phyloP scores from a whole-genome alignment of 2,888 invertebrate species.

The Cheiracanthium punctorium region DNA sequence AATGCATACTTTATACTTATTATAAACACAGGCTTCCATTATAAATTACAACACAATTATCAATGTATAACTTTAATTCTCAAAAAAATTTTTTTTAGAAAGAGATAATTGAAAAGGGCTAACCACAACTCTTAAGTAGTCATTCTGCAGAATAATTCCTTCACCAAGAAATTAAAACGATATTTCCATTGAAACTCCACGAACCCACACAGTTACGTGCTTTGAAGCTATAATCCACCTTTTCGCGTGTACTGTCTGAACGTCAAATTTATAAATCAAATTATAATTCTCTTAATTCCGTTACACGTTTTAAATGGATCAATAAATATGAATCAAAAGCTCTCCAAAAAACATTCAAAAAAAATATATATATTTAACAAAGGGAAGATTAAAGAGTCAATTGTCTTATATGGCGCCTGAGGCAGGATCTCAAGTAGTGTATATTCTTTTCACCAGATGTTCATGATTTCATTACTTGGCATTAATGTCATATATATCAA shows the following conservation, averaged over 20 bases:
- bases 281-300: not conserved
- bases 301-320: conserved; percentile 10
- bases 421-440: not conserved
- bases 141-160: not conserved
- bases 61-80: no score
- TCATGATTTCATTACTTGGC: conserved; percentile 11
- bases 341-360: not conserved
- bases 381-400: not conserved
- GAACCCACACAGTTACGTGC: not conserved
- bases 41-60: no score
- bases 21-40: no score
- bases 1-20: no score
- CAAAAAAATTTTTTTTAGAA: no score
- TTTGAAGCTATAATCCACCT: not conserved
- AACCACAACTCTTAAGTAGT: no score
- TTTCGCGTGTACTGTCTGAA: no score
- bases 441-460: conserved; percentile 23
- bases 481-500: conserved; percentile 24
- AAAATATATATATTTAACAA: not conserved
- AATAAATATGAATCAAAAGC: not conserved
- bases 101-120: no score
- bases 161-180: no score
- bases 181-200: no score
- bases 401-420: not conserved
- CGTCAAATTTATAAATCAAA: not conserved